Conservation (phyloP, 1,140 invertebrate genomes). For the Saccostrea glomerata region DNA sequence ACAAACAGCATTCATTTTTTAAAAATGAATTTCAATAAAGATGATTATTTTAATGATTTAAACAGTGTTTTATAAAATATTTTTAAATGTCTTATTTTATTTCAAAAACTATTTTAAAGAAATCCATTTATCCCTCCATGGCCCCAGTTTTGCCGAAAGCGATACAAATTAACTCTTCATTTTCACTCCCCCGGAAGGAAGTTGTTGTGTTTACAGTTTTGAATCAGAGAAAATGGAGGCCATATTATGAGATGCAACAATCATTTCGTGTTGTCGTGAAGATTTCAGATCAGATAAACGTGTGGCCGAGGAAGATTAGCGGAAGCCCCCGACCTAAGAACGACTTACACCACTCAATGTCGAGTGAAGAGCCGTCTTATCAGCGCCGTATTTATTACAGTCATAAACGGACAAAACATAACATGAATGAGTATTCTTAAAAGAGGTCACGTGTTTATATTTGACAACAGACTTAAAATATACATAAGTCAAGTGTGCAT, state of each 20-base stretch:
- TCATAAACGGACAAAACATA: background rate
- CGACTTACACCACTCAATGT: background rate
- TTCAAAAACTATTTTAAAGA: background rate
- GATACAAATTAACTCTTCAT: background rate
- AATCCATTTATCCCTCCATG: background rate
- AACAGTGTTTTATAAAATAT: too few species aligned
- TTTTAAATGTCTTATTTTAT: too few species aligned
- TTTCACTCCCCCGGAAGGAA: constrained; percentile 27
- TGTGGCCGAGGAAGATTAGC: background rate
- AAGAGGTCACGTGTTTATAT: background rate
- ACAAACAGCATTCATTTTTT: background rate
- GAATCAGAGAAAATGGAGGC: constrained; percentile 18
- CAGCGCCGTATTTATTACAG: background rate
- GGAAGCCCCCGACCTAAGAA: constrained; percentile 12
- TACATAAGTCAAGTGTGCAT: background rate
- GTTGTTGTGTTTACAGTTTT: constrained; percentile 28
- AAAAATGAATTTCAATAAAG: background rate
- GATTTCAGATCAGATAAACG: background rate
- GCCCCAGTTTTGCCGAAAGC: background rate
- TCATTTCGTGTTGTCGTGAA: constrained; percentile 22
- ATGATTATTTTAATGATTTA: background rate
- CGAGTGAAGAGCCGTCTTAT: background rate
- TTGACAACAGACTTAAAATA: background rate
- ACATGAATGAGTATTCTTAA: background rate
- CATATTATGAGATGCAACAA: constrained; percentile 19